Base-by-base conservation (phyloP, 2,113 vertebrate species). In the Opisthocomus hoazin region DNA sequence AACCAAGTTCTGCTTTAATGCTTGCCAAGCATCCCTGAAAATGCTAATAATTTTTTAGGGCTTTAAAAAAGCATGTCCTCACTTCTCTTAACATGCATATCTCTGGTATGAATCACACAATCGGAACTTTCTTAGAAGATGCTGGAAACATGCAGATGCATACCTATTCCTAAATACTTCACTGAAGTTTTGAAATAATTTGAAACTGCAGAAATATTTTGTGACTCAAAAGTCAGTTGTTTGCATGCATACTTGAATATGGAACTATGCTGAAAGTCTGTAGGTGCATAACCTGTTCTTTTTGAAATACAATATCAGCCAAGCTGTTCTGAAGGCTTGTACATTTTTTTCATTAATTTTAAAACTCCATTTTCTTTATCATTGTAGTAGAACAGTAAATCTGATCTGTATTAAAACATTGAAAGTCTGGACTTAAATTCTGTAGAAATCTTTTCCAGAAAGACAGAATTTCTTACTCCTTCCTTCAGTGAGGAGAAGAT, bases 241-340 rank as follows among this genome's bases (percentile, higher is more conserved):
- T 84, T 84, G 6, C 0, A 0, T 46, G 22, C 0, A 0, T 39
- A 51, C 5, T 4, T 15, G 26, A 84, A 64, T 1, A 4, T 1
- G 1, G 27, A 10, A 41, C 29, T 60, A 32, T 7, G 2, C 16
- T 64, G 22, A 15, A 77, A 41, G 2, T 50, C 37, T 84, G 15
- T 24, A 66, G 18, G 8, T 57, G 10, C 3, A 15, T 30, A 71
- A 64, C 2, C 5, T 56, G n/a, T 45, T 86, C 14, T 50, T 89
- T 89, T 56, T 51, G 9, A 46, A 84, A 46, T 27, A 53, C 7
- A 34, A 15, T 51, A 41, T 43, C 5, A 50, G 20, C 11, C 16
- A 60, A 46, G 8, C 30, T 18, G 10, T 61, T 88, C 21, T 80
- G 69, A 36, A 93, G 74, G 21, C 4, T 26, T 34, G 4, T 60